phyloP scores from a whole-genome alignment of 2,888 invertebrate species.

The Crepidodera aurea region DNA sequence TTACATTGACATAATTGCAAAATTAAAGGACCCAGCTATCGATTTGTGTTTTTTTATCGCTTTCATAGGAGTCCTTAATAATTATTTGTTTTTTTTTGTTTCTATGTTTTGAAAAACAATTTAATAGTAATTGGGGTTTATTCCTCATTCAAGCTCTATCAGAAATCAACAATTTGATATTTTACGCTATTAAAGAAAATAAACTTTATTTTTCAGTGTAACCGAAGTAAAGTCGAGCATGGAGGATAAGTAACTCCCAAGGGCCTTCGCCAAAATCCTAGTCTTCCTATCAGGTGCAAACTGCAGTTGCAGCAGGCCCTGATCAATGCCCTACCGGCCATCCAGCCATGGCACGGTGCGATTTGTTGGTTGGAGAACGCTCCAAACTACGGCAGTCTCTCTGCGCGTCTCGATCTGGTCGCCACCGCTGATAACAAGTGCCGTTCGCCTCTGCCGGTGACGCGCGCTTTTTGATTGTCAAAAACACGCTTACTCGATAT shows the following conservation, averaged over 20 bases:
- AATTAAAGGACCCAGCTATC: no score
- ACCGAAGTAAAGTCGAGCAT: neutral
- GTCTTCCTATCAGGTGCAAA: conserved; percentile 31
- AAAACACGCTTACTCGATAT: conserved; percentile 3
- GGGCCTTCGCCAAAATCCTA: conserved; percentile 4
- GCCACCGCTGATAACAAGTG: conserved; percentile 36
- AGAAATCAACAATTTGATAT: no score
- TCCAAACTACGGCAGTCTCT: conserved; percentile 63
- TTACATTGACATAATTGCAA: no score
- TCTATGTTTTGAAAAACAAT: no score
- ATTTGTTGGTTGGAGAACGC: conserved; percentile 47
- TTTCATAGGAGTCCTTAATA: no score
- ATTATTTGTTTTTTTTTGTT: no score
- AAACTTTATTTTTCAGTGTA: neutral
- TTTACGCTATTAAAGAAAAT: no score
- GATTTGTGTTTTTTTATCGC: no score
- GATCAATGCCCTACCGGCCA: conserved; percentile 51
- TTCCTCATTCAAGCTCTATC: no score
- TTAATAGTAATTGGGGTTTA: no score
- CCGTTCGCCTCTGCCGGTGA: conserved; percentile 34
- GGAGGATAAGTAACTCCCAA: neutral
- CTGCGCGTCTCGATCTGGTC: conserved; percentile 56
- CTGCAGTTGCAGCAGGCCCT: conserved; percentile 50
- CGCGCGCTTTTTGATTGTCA: conserved; percentile 15
- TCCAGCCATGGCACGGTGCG: conserved; percentile 47